A percentile compares a stretch with the other conserved stretches of the same genome.
These are phyloP conservation scores for Pyrrhia umbra DNA, from an alignment of 2,888 invertebrate genomes.

Conservation along the genomic window DNA sequence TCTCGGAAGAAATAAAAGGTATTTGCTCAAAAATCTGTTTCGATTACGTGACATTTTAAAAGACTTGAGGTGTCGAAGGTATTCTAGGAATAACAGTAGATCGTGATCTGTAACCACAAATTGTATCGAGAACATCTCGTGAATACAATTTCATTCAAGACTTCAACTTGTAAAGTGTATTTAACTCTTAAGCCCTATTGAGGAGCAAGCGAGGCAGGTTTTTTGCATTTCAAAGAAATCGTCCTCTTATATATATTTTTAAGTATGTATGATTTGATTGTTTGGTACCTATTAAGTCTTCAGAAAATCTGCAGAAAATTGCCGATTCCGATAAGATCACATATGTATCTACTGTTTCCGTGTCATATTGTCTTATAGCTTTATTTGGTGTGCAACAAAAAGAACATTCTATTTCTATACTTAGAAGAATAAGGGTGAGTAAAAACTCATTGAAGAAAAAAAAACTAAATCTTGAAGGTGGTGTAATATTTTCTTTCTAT, in stretches of 20 bases:
- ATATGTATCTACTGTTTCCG: no score
- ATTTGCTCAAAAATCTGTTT: constrained; percentile 52
- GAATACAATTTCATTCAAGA: constrained; percentile 3
- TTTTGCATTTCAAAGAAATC: neutral
- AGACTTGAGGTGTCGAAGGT: constrained; percentile 5
- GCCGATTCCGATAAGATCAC: no score
- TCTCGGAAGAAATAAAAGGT: constrained; percentile 54
- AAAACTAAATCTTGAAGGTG: neutral
- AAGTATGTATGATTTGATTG: no score
- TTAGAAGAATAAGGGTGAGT: no score
- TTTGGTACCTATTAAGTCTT: no score
- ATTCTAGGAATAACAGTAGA: neutral
- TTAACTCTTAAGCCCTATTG: constrained; percentile 5
- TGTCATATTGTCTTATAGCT: no score
- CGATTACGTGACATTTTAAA: constrained; percentile 45
- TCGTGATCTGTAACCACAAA: constrained; percentile 20
- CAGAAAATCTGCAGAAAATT: no score
- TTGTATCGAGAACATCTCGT: constrained; percentile 1
- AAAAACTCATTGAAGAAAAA: no score
- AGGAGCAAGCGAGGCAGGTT: constrained; percentile 3
- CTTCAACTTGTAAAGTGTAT: constrained; percentile 18
- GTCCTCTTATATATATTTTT: neutral
- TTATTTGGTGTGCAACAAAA: no score
- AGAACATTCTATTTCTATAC: no score
- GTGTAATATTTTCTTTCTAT: constrained; percentile 22